Base-by-base conservation (phyloP, 2,888 invertebrate species). In the Clostera curtula region DNA sequence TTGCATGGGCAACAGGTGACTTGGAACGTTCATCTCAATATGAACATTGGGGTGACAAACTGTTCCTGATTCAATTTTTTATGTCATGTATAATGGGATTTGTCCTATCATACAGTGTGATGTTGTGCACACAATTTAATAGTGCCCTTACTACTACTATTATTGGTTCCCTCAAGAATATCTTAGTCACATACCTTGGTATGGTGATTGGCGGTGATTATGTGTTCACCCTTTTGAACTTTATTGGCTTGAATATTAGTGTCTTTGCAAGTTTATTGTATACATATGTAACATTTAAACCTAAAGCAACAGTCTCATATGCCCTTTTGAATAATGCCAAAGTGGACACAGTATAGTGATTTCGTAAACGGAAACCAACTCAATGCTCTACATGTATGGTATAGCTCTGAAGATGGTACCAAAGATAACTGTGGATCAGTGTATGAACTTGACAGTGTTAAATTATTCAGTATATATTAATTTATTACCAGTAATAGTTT, bases 131-230 rank as follows among this genome's bases (percentile, higher is more conserved):
- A 1, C 91, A 93, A 54, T 90, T 94, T 70, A 99, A 99, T 74
- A 98, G 98, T 31, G 98, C 99, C n/a, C 85, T 99, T 24, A 99
- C 99, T 0, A 99, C 99, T 1, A 97, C 98, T 3, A 97, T 99
- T 34, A 95, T 99, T 43, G 99, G 99, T 3, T 98, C 98, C 59
- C 86, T 99, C 29, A 99, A 99, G 85, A 99, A 99, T 79, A 93
- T 99, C 48, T 89, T 96, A 48, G 95, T 99, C 3, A 99, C 99
- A 1, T 99, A 99, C 76, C 85, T 97, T 40, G 98, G 98, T 13
- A 99, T 99, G 98, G 89, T 97, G 20, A 93, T 98, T 31, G 98
- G 98, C 21, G 98, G 98, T 7, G 99, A 99, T 73, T 99, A 99
- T 74, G 89, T 97, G 35, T 99, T 97, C 72, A 92, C 94, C 2